A percentile compares a stretch with the other conserved stretches of the same genome.
Evolutionary conservation across 2,113 vertebrate genomes (phyloP).

Genomic region (Benitochromis conjunctus): DNA sequence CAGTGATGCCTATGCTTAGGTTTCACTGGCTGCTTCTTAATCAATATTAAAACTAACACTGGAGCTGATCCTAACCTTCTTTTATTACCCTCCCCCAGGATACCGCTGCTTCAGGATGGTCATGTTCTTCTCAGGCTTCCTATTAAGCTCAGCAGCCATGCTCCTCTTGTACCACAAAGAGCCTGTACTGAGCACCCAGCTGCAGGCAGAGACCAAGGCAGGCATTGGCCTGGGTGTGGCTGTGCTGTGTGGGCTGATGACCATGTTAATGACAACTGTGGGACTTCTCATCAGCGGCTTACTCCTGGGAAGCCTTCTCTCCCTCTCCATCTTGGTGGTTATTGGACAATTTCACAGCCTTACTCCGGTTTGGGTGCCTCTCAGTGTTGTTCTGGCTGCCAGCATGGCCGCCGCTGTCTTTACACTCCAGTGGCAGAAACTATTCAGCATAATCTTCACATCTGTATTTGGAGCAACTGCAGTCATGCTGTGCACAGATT

Average conservation of each 20-base stretch:
- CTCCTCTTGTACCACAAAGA: conserved; percentile 82
- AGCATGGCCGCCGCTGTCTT: conserved; percentile 74
- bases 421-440: conserved; percentile 81
- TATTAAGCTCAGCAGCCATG: conserved; percentile 75
- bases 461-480: conserved; percentile 75
- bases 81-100: conserved; percentile 58
- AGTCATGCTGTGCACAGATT: conserved; percentile 78
- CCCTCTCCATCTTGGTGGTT: conserved; percentile 68
- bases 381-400: conserved; percentile 66
- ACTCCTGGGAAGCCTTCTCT: conserved; percentile 80
- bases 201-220: conserved; percentile 78
- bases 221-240: conserved; percentile 83
- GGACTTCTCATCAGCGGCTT: conserved; percentile 84
- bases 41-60: neutral
- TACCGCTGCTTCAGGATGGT: conserved; percentile 87
- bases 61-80: neutral
- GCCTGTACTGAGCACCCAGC: conserved; percentile 65
- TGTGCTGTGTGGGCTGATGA: conserved; percentile 81
- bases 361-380: conserved; percentile 76
- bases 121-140: conserved; percentile 86
- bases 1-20: neutral
- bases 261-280: conserved; percentile 79
- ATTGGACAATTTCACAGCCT: conserved; percentile 74
- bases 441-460: conserved; percentile 79
- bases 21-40: neutral